Conservation (phyloP, 2,797 vertebrate species). For the Eulemur coronatus region DNA sequence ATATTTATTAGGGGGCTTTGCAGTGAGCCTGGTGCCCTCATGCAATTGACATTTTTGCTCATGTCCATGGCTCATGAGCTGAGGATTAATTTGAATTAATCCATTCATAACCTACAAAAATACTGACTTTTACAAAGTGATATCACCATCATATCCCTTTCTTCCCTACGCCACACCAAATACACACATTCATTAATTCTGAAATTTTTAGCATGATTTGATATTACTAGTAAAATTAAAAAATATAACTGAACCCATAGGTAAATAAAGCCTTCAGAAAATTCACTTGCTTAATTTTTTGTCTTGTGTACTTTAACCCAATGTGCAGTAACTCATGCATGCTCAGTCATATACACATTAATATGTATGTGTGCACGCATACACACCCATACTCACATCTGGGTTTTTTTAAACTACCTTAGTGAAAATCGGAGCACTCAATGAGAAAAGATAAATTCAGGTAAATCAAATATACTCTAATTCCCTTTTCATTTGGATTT, state of each 20-base stretch:
- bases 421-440: neutral
- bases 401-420: neutral
- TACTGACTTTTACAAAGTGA: neutral
- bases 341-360: neutral
- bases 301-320: neutral
- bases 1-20: conserved; percentile 74
- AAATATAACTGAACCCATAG: neutral
- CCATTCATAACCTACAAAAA: neutral
- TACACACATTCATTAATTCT: neutral
- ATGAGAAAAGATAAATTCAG: neutral
- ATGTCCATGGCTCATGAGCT: conserved; percentile 38
- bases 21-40: conserved; percentile 25
- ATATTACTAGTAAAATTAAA: neutral
- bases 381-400: neutral
- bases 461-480: neutral
- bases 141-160: neutral
- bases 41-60: conserved; percentile 68
- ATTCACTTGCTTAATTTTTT: neutral
- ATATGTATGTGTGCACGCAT: neutral
- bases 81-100: conserved; percentile 48
- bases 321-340: neutral
- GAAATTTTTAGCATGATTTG: neutral
- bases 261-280: neutral
- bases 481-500: neutral
- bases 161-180: neutral